These are phyloP conservation scores for Gandaritis pyraliata DNA, from an alignment of 2,888 invertebrate species.

Conservation along the genomic window DNA sequence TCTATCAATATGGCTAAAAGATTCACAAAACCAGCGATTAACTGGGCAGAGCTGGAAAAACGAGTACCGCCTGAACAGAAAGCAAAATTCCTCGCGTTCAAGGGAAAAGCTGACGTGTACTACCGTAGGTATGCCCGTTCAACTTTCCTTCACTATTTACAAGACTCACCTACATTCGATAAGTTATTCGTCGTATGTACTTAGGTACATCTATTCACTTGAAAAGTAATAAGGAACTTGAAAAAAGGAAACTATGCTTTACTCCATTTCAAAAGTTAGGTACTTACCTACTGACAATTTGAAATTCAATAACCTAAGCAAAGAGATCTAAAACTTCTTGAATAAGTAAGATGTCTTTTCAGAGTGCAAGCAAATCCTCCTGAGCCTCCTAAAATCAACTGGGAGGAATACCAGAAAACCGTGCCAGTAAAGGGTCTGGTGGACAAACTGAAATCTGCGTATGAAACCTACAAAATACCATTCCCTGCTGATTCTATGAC, in stretches of 20 bases:
- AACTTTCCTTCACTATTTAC: slow-evolving; percentile 24
- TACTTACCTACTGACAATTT: no score
- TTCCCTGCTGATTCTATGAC: slow-evolving; percentile 64
- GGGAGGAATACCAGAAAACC: slow-evolving; percentile 64
- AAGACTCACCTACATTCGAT: slow-evolving; percentile 25
- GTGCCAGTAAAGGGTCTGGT: slow-evolving; percentile 64
- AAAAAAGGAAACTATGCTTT: no score
- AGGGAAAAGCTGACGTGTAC: slow-evolving; percentile 68
- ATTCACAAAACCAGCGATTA: slow-evolving; percentile 61
- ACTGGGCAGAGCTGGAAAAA: slow-evolving; percentile 68
- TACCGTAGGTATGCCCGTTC: slow-evolving; percentile 54
- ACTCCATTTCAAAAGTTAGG: neutral
- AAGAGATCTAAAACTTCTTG: neutral
- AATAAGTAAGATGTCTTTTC: slow-evolving; percentile 13
- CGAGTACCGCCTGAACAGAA: slow-evolving; percentile 63
- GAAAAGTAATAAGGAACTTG: neutral
- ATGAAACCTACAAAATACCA: slow-evolving; percentile 60
- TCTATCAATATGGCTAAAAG: slow-evolving; percentile 60
- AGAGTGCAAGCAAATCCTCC: slow-evolving; percentile 65
- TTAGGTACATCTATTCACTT: neutral
- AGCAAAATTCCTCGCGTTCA: slow-evolving; percentile 63
- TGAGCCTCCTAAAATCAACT: slow-evolving; percentile 69
- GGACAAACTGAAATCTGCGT: slow-evolving; percentile 62
- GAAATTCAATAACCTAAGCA: neutral
- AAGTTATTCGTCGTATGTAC: neutral